Evolutionary conservation across 2,113 vertebrate species (phyloP).

Genomic region (Anser cygnoides): DNA sequence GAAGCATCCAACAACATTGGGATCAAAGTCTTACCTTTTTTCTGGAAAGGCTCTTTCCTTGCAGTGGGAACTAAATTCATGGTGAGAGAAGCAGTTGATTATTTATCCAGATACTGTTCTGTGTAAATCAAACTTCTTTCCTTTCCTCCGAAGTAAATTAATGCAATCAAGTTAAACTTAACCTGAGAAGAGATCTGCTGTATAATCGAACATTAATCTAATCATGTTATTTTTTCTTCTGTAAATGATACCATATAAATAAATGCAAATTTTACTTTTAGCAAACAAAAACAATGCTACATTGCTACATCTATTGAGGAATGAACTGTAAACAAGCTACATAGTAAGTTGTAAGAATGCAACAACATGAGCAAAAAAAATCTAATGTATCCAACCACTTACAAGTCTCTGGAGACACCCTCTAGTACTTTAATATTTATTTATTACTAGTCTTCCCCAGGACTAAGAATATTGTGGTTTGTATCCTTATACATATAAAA

Average conservation of each 20-base stretch:
- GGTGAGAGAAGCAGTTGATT: background rate
- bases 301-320: background rate
- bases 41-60: background rate
- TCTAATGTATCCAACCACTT: background rate
- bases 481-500: background rate
- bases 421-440: background rate
- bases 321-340: background rate
- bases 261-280: background rate
- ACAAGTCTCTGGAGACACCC: background rate
- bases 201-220: background rate
- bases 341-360: background rate
- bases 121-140: background rate
- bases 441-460: background rate
- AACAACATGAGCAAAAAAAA: background rate
- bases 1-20: fast-evolving
- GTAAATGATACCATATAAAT: background rate
- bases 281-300: background rate
- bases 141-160: background rate
- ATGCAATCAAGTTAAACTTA: background rate
- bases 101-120: background rate
- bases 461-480: background rate
- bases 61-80: background rate
- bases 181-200: background rate
- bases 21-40: background rate
- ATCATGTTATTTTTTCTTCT: background rate